A percentile compares a stretch with the other conserved stretches of the same genome.
Evolutionary conservation across 2,113 vertebrate genomes (phyloP).

Genomic region (Megatriorchis doriae): DNA sequence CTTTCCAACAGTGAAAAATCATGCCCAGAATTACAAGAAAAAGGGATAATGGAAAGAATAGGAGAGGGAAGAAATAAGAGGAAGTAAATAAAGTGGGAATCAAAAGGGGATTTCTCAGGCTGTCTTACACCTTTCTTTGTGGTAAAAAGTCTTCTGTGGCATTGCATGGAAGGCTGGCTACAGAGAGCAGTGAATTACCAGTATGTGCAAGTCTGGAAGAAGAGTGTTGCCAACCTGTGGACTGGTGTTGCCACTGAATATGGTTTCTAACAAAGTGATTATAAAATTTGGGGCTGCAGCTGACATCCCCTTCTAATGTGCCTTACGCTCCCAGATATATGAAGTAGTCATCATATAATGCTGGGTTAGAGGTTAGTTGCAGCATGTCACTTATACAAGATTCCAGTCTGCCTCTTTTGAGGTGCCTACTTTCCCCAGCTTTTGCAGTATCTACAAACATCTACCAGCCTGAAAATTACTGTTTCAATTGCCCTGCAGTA

Average conservation of each 20-base stretch:
- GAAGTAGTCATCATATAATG: background rate
- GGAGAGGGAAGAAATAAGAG: background rate
- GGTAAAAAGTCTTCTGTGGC: background rate
- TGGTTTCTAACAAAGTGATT: background rate
- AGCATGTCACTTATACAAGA: background rate
- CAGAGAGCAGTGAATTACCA: background rate
- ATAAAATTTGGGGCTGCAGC: background rate
- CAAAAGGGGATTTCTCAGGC: background rate
- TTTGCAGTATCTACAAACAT: background rate
- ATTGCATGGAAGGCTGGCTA: background rate
- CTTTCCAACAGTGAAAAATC: background rate
- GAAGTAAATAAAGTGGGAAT: background rate
- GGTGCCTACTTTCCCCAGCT: background rate
- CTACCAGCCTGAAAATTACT: background rate
- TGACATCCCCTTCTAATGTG: background rate
- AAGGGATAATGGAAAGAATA: background rate
- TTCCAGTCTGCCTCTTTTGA: background rate
- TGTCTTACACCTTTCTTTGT: background rate
- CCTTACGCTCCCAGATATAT: background rate
- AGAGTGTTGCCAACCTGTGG: background rate
- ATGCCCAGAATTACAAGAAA: background rate
- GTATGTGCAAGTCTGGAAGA: background rate
- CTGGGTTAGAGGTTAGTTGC: background rate
- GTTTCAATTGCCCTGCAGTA: constrained; percentile 25
- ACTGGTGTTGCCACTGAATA: background rate